Evolutionary conservation across 2,113 vertebrate genomes (phyloP), one percentile per base, ranked within the genome.

Genomic region (Daphoenositta chrysoptera): DNA sequence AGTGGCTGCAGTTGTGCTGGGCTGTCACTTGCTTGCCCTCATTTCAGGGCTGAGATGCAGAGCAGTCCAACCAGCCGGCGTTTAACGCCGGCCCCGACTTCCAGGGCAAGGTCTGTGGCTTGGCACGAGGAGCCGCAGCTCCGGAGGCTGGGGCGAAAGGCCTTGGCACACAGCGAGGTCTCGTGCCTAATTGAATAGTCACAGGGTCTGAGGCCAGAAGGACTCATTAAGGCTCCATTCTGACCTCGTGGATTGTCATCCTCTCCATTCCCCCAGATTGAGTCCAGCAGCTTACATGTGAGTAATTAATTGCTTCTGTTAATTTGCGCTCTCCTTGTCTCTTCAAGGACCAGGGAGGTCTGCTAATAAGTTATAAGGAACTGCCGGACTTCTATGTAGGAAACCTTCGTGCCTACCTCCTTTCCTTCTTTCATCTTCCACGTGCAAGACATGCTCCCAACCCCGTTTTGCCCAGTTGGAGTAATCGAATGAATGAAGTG

Each of bases 31-130:
- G 9, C 82, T 80, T 96, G 92, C 90, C 92, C 85, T 93, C 83
- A 4, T 97, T 96, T 93, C 94, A 95, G 66, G 83, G 91, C 82
- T 96, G 66, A 92, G 90, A 83, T 93, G 72, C 93, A 95, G 89
- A 93, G 93, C 81, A 79, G 66, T 30, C 87, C 79, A 56, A 75
- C 50, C 80, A 47, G 51, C 68, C 16, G 0, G 64, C 2, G 0
- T 93, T 94, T 89, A 86, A 20, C 4, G 2, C 48, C 37, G 11
- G 51, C 40, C 77, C 73, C 56, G 92, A 24, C 75, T 83, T 93
- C 85, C 79, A 85, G 68, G 93, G 73, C 82, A 86, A 88, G 87
- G 87, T 91, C 91, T 87, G 51, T 87, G 93, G 58, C 81, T 96
- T 94, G 91, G 95, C 94, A 93, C 22, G 1, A 63, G 51, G 78